Base-by-base conservation (phyloP, 2,888 invertebrate genomes). In the Lasioglossum vierecki region DNA sequence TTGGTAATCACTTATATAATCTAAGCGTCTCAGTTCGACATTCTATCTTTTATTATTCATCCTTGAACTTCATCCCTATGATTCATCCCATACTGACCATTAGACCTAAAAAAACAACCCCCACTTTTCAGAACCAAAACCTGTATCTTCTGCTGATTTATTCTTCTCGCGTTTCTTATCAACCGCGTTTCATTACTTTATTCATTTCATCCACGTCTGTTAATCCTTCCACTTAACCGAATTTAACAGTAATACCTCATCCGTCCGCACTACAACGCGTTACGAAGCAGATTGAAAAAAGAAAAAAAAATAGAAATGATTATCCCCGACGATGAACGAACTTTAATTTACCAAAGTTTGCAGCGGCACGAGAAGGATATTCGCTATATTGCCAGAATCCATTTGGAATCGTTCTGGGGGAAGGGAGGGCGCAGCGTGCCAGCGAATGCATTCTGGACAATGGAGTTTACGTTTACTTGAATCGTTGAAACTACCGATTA, bases 281-380 rank as follows among this genome's bases (percentile, higher is more conserved):
- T 30, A 35, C 71, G 63, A 77, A 63, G 78, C 74, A 44, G 72
- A 68, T 11, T 9, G 49, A 18, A 57, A 57, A 57, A 75, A 80
- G 15, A 5, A 18, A 57, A n/a, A 57, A 75, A 80, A 30, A 5
- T 79, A 30, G 1, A 83, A 89, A 89, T 82, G 77, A 79, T 86
- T 86, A 76, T 74, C 82, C 15, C 76, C 39, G 22, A 22, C 71
- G 88, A 89, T 75, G 80, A 86, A 84, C 76, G 81, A 87, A 85
- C 79, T 87, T 88, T 87, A 89, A 89, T 87, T 89, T 84, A 71
- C 53, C 76, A 76, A 84, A 82, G 82, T 87, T 84, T 89, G 85
- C 89, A 79, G 60, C 68, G 74, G 83, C 46, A 71, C 77, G 78
- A 49, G 88, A 85, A 83, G 76, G 85, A 80, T 86, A 83, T 86